These are phyloP conservation scores for Nesometra sesokonis DNA, from an alignment of 35 echinoderm and acorn worm species.

Conservation along the genomic window DNA sequence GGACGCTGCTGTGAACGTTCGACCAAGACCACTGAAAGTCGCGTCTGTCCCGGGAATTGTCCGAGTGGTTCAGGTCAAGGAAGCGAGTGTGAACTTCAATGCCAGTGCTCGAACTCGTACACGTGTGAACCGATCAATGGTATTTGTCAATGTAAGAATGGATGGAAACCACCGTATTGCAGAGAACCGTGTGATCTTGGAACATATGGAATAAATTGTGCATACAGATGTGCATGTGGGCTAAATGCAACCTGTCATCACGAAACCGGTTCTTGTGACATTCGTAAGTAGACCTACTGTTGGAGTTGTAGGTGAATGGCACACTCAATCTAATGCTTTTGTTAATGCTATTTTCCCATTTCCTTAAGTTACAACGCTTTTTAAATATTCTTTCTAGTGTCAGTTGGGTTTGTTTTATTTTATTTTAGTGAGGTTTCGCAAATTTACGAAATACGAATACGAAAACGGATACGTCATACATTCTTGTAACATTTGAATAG, in stretches of 20 bases:
- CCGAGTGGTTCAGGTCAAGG: background rate
- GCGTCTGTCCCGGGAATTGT: background rate
- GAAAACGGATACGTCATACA: too few relatives aligned
- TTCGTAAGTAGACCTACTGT: background rate
- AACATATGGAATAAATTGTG: background rate
- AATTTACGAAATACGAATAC: too few relatives aligned
- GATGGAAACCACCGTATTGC: conserved; percentile 1
- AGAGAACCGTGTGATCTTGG: background rate
- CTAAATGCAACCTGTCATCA: background rate
- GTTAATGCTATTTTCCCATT: too few relatives aligned
- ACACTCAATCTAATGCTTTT: too few relatives aligned
- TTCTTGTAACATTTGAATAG: too few relatives aligned
- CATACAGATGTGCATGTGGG: background rate
- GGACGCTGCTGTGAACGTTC: background rate
- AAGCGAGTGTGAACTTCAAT: background rate
- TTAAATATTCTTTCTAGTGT: too few relatives aligned
- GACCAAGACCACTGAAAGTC: background rate
- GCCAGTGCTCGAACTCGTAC: background rate
- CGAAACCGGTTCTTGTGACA: background rate
- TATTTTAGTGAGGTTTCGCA: too few relatives aligned
- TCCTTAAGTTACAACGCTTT: too few relatives aligned
- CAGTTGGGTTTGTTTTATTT: too few relatives aligned
- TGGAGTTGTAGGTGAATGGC: too few relatives aligned
- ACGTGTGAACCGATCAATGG: background rate
- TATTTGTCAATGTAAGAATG: background rate